phyloP scores from a whole-genome alignment of 1,140 invertebrate genomes.

The Zaprionus davidi region DNA sequence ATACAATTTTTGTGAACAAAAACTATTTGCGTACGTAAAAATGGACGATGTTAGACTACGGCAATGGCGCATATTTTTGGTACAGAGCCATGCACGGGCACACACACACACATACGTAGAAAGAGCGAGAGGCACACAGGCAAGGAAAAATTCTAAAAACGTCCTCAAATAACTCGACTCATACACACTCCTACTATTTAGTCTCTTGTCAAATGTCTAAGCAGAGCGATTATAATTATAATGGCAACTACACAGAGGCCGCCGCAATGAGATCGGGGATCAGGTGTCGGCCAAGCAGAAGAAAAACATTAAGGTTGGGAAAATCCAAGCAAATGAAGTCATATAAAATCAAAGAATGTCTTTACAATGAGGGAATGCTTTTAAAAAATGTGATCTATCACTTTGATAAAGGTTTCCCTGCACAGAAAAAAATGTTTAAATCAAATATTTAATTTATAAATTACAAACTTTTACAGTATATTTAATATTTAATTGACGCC shows the following conservation, averaged over 20 bases:
- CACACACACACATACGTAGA: constrained; percentile 27
- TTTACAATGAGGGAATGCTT: too few species aligned
- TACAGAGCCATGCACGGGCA: constrained; percentile 54
- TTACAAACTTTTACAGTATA: too few species aligned
- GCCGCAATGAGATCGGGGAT: constrained; percentile 18
- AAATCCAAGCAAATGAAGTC: not conserved
- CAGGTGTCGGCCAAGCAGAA: constrained; percentile 15
- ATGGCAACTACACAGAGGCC: constrained; percentile 18
- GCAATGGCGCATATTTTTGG: constrained; percentile 66
- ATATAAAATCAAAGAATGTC: too few species aligned
- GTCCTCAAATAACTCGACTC: constrained; percentile 50
- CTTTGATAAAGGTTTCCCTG: too few species aligned
- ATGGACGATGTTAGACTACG: constrained; percentile 65
- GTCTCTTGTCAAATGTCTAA: constrained; percentile 50
- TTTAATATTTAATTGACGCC: too few species aligned
- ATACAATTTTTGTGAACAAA: constrained; percentile 72
- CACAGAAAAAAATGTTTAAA: too few species aligned
- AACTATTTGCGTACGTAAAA: constrained; percentile 73
- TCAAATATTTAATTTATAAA: too few species aligned
- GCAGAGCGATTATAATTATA: constrained; percentile 45
- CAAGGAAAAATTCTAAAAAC: constrained; percentile 55
- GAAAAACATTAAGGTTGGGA: not conserved
- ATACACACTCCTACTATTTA: constrained; percentile 50
- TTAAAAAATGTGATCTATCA: too few species aligned
- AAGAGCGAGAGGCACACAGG: constrained; percentile 4